Conservation (phyloP, 2,113 vertebrate genomes). For the Halichoeres trimaculatus region DNA sequence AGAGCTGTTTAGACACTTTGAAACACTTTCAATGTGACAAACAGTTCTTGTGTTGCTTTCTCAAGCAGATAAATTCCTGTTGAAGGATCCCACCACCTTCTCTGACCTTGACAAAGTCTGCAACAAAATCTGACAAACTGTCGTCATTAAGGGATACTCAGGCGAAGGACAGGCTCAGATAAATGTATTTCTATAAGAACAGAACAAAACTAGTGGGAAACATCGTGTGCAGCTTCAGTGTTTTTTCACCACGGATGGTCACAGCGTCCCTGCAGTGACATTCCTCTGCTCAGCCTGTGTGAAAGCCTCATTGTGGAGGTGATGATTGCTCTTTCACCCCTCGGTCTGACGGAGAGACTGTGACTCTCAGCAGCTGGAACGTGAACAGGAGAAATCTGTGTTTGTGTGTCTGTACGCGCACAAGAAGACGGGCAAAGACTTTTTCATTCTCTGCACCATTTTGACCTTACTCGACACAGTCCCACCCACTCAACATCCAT, state of each 20-base stretch:
- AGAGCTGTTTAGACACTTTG: no score
- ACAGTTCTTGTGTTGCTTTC: no score
- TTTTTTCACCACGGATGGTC: not conserved
- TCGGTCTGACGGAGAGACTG: slow-evolving; percentile 67
- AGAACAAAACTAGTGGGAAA: not conserved
- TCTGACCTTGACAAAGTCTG: no score
- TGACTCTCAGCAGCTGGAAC: slow-evolving; percentile 81
- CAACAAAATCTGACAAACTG: not conserved
- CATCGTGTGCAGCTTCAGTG: slow-evolving; percentile 7
- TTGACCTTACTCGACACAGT: slow-evolving; percentile 43
- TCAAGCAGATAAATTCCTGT: no score
- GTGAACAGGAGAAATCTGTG: slow-evolving; percentile 60
- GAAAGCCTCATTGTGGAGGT: slow-evolving; percentile 56
- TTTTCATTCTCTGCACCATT: slow-evolving; percentile 47
- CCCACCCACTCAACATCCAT: slow-evolving; percentile 44
- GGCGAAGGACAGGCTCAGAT: not conserved
- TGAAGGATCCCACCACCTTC: no score
- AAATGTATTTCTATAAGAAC: not conserved
- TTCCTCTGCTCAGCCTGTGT: slow-evolving; percentile 40
- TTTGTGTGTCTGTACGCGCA: slow-evolving; percentile 27
- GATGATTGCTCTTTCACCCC: slow-evolving; percentile 63
- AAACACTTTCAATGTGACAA: not conserved
- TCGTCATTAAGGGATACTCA: not conserved
- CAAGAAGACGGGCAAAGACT: slow-evolving; percentile 40
- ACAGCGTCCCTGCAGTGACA: slow-evolving; percentile 28